Conservation (phyloP, 2,888 invertebrate genomes). For the Deroplatys truncata region DNA sequence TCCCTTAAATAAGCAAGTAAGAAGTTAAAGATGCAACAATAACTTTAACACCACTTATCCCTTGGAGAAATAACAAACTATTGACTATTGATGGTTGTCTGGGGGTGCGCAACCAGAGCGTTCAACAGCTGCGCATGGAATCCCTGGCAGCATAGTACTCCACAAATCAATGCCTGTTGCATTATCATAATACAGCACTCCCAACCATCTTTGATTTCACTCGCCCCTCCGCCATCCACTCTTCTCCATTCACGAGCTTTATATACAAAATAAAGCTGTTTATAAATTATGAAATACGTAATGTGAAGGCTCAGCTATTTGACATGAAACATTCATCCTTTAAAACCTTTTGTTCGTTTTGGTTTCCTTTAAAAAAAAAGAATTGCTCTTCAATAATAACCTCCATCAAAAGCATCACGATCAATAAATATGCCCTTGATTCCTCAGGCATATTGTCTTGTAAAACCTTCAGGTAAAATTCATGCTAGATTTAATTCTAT, state of each 20-base stretch:
- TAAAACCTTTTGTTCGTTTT: neutral
- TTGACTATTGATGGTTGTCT: conserved; percentile 8
- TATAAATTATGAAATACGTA: neutral
- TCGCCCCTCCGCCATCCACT: neutral
- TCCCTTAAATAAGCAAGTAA: neutral
- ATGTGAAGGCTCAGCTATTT: neutral
- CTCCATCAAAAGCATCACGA: neutral
- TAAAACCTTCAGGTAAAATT: neutral
- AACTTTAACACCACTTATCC: neutral
- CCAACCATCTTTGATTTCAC: conserved; percentile 16
- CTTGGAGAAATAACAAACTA: conserved; percentile 11
- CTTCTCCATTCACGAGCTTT: neutral
- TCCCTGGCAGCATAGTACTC: neutral
- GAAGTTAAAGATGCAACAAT: neutral
- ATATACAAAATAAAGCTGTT: neutral
- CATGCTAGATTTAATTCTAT: neutral
- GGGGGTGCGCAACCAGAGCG: conserved; percentile 19
- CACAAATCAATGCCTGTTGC: conserved; percentile 22
- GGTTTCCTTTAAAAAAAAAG: neutral
- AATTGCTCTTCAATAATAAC: neutral
- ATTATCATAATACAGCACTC: conserved; percentile 25
- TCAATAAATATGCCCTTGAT: neutral
- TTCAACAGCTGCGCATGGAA: conserved; percentile 22
- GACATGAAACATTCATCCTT: neutral
- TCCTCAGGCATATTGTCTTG: neutral